Percentiles rank a stretch among this genome's conserved stretches.
phyloP scores from a whole-genome alignment of 2,797 vertebrate genomes.

The Oreochromis grahami region DNA sequence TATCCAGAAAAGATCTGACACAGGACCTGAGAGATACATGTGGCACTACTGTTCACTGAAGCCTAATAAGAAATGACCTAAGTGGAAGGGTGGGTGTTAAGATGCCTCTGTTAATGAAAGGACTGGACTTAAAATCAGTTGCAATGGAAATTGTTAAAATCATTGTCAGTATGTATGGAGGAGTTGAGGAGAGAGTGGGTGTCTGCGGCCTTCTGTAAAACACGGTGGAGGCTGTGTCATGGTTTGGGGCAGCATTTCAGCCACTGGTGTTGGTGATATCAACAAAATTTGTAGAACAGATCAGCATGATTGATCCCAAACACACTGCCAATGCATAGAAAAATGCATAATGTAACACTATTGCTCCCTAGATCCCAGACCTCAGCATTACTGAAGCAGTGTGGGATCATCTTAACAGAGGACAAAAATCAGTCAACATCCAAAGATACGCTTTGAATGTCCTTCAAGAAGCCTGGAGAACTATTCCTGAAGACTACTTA shows the following conservation, averaged over 20 bases:
- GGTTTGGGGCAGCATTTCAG: not conserved
- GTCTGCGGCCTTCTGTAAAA: not conserved
- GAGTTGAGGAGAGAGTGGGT: accelerated
- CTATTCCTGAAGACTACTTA: not conserved
- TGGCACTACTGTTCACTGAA: not conserved
- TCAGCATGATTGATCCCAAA: not conserved
- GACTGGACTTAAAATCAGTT: not conserved
- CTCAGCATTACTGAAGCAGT: not conserved
- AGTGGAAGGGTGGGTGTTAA: not conserved
- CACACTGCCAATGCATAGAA: not conserved
- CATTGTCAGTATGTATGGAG: not conserved
- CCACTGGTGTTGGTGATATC: not conserved
- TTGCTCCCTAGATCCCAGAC: not conserved
- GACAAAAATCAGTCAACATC: not conserved
- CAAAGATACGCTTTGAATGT: not conserved
- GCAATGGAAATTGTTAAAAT: not conserved
- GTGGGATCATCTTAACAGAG: too few species aligned
- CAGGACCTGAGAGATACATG: not conserved
- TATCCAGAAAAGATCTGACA: not conserved
- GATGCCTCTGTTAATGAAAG: not conserved
- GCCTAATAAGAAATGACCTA: not conserved
- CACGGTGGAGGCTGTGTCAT: not conserved
- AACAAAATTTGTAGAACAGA: not conserved
- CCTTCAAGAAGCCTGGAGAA: accelerated
- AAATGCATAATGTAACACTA: not conserved